Evolutionary conservation across 2,797 vertebrate species (phyloP).

Genomic region (Crenichthys baileyi): DNA sequence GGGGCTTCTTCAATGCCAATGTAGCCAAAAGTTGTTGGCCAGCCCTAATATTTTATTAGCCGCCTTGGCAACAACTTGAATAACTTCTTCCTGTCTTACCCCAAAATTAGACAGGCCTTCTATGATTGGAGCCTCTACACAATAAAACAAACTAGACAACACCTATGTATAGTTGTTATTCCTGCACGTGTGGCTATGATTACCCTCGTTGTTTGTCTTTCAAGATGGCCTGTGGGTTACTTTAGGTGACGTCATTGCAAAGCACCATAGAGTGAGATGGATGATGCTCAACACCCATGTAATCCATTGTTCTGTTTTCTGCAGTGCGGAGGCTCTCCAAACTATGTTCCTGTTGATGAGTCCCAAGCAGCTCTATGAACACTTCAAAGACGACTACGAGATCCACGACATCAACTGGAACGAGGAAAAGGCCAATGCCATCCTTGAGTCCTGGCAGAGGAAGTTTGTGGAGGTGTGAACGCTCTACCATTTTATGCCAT

Average conservation of each 20-base stretch:
- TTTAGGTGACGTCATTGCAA: neutral
- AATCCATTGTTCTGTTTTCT: conserved; percentile 36
- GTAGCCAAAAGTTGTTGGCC: neutral
- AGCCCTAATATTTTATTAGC: neutral
- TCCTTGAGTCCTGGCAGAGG: conserved; percentile 97
- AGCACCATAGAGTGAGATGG: neutral
- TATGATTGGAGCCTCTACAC: conserved; percentile 56
- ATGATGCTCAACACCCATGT: neutral
- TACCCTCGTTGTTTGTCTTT: neutral
- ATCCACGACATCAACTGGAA: conserved; percentile 99
- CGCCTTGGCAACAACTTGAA: no score
- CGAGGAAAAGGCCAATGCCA: conserved; percentile 91
- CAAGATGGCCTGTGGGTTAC: neutral
- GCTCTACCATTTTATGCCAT: neutral
- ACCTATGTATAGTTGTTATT: conserved; percentile 68
- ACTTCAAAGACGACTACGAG: conserved; percentile 98
- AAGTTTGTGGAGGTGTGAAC: conserved; percentile 93
- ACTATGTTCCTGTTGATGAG: conserved; percentile 99
- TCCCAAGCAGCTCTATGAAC: conserved; percentile 95
- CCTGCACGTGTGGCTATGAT: neutral
- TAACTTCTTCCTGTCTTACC: conserved; percentile 32
- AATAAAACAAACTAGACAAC: conserved; percentile 62
- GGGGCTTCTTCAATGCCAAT: neutral
- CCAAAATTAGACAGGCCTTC: conserved; percentile 69
- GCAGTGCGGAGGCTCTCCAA: conserved; percentile 95